These are phyloP conservation scores for Damaliscus lunatus DNA, from an alignment of 2,113 vertebrate genomes.

Conservation along the genomic window DNA sequence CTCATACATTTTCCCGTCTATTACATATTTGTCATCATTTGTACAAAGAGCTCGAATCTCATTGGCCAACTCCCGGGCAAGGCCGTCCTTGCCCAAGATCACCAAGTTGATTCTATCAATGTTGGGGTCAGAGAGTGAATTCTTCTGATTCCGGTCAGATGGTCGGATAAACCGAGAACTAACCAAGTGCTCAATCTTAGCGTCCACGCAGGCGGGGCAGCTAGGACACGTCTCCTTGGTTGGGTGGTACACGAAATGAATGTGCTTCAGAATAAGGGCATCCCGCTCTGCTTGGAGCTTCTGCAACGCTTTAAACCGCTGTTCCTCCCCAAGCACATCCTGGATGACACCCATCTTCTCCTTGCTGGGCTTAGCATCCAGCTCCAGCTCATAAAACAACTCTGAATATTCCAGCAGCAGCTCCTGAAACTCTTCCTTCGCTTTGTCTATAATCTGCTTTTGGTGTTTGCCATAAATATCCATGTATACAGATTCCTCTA, in stretches of 20 bases:
- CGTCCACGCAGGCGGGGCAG: slow-evolving; percentile 90
- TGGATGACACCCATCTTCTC: slow-evolving; percentile 99
- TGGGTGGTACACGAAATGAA: slow-evolving; percentile 98
- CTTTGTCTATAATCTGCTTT: slow-evolving; percentile 94
- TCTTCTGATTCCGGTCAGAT: slow-evolving; percentile 87
- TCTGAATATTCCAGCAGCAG: slow-evolving; percentile 97
- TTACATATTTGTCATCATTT: slow-evolving; percentile 92
- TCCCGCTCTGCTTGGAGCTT: slow-evolving; percentile 97
- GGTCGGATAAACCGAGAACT: slow-evolving; percentile 85
- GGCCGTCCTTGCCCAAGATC: slow-evolving; percentile 94
- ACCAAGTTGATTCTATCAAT: slow-evolving; percentile 94
- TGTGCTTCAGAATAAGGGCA: slow-evolving; percentile 96
- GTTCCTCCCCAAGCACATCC: slow-evolving; percentile 94
- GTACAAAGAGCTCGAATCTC: slow-evolving; percentile 96
- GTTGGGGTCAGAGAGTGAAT: slow-evolving; percentile 77
- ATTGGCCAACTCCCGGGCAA: slow-evolving; percentile 94
- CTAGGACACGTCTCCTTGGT: slow-evolving; percentile 97
- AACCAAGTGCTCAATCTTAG: slow-evolving; percentile 92
- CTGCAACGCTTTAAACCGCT: slow-evolving; percentile 93
- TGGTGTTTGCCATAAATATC: slow-evolving; percentile 97
- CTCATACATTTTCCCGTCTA: slow-evolving; percentile 96
- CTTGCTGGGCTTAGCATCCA: slow-evolving; percentile 98
- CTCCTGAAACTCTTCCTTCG: slow-evolving; percentile 98
- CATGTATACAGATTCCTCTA: slow-evolving; percentile 91
- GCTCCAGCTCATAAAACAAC: slow-evolving; percentile 96